Percentiles rank a stretch among this genome's conserved stretches.
phyloP scores from a whole-genome alignment of 2,888 invertebrate genomes.

The Lithosia quadra region DNA sequence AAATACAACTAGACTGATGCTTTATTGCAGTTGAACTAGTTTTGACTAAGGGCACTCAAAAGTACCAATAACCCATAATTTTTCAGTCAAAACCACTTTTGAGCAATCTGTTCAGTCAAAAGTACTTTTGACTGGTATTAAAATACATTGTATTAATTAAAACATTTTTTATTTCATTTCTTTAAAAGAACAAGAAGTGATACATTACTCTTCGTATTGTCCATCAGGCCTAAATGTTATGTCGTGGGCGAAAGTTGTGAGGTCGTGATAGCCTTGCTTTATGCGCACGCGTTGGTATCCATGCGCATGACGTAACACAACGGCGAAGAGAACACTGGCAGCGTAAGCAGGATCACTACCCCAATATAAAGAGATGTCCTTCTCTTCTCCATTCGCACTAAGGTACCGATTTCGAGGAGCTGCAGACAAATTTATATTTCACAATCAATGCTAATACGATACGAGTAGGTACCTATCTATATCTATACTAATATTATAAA shows the following conservation, averaged over 20 bases:
- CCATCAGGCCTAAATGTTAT: not conserved
- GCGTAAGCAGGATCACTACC: conserved; percentile 22
- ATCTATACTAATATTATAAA: no score
- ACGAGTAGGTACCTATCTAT: no score
- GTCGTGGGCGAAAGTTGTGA: not conserved
- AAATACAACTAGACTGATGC: no score
- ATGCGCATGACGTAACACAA: not conserved
- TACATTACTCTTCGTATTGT: conserved; percentile 16
- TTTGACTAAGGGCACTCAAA: no score
- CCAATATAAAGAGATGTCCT: conserved; percentile 16
- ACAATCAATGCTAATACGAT: no score
- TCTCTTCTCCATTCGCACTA: not conserved
- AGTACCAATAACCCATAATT: no score
- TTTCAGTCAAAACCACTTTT: no score
- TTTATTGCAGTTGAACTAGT: no score
- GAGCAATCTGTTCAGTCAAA: no score
- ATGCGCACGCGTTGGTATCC: conserved; percentile 16
- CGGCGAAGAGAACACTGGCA: conserved; percentile 16
- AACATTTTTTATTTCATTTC: no score
- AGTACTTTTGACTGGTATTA: no score
- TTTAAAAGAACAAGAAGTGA: not conserved
- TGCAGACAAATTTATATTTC: not conserved
- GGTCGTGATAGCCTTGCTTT: not conserved
- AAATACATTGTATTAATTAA: no score
- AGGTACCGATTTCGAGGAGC: conserved; percentile 9